Evolutionary conservation across 2,113 vertebrate genomes (phyloP).

Genomic region (Ahaetulla prasina): DNA sequence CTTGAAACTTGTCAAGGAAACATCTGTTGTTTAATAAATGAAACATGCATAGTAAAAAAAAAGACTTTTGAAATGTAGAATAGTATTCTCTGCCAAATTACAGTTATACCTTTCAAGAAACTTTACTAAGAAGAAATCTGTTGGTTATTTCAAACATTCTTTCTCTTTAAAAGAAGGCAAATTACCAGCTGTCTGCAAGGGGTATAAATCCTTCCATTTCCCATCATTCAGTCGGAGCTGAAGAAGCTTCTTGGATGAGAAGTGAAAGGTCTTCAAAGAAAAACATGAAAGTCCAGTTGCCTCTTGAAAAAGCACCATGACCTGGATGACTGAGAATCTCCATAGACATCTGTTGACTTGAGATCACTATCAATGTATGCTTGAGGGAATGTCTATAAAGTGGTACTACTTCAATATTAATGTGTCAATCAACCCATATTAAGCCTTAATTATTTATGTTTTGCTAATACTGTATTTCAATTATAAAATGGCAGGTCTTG

Average conservation of each 20-base stretch:
- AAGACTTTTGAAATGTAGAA: slow-evolving; percentile 45
- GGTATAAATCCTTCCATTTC: too few species aligned
- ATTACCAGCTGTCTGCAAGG: too few species aligned
- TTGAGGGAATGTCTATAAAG: neutral
- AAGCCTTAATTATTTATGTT: neutral
- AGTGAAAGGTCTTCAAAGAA: too few species aligned
- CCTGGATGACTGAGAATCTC: too few species aligned
- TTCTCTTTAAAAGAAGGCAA: too few species aligned
- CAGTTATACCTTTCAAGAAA: slow-evolving; percentile 41
- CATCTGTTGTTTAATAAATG: slow-evolving; percentile 55
- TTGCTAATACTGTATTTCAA: neutral
- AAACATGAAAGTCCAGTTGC: too few species aligned
- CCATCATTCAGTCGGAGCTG: too few species aligned
- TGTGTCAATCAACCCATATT: neutral
- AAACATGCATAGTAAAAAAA: slow-evolving; percentile 57
- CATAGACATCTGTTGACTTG: neutral
- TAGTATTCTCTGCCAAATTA: slow-evolving; percentile 47
- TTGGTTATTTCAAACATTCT: neutral
- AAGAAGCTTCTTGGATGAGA: too few species aligned
- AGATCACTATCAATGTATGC: neutral
- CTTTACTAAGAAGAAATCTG: neutral
- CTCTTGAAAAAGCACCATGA: too few species aligned
- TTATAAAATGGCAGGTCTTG: too few species aligned
- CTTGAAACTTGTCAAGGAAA: slow-evolving; percentile 42
- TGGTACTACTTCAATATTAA: neutral